A percentile compares a stretch with the other conserved stretches of the same genome.
phyloP scores from a whole-genome alignment of 2,113 vertebrate genomes.

The Vimba vimba region DNA sequence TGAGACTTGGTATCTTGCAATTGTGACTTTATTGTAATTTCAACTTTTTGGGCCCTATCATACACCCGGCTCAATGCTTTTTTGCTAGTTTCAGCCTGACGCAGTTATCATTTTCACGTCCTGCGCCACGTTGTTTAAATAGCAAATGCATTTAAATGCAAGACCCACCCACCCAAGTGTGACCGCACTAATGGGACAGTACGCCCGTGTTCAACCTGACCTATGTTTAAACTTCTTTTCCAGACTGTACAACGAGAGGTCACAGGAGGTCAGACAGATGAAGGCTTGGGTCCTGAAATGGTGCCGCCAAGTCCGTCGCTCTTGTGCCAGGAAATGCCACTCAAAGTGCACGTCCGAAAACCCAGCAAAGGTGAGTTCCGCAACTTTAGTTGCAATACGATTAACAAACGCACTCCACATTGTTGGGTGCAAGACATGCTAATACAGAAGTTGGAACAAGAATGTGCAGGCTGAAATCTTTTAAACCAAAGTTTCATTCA shows the following conservation, averaged over 20 bases:
- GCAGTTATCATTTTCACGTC: no score
- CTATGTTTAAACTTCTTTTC: slow-evolving; percentile 21
- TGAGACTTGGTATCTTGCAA: no score
- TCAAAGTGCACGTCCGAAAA: slow-evolving; percentile 80
- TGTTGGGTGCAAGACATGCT: not conserved
- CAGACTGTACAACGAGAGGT: slow-evolving; percentile 76
- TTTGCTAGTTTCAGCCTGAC: no score
- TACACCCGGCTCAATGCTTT: no score
- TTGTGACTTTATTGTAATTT: no score
- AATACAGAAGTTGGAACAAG: slow-evolving; percentile 21
- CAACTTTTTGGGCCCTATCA: no score
- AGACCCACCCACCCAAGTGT: not conserved
- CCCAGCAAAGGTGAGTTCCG: slow-evolving; percentile 81
- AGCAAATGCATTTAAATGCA: not conserved
- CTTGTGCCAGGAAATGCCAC: slow-evolving; percentile 79
- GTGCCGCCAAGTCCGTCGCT: slow-evolving; percentile 78
- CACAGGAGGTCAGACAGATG: slow-evolving; percentile 68
- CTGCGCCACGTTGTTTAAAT: no score
- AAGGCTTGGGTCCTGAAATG: slow-evolving; percentile 76
- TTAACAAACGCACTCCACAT: not conserved
- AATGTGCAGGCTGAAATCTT: slow-evolving; percentile 34
- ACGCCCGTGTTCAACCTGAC: not conserved
- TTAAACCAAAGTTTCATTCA: not conserved
- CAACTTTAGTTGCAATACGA: not conserved
- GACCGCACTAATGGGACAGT: not conserved